A percentile compares a stretch with the other conserved stretches of the same genome.
Evolutionary conservation across 2,797 vertebrate genomes (phyloP).

Genomic region (Chelon labrosus): DNA sequence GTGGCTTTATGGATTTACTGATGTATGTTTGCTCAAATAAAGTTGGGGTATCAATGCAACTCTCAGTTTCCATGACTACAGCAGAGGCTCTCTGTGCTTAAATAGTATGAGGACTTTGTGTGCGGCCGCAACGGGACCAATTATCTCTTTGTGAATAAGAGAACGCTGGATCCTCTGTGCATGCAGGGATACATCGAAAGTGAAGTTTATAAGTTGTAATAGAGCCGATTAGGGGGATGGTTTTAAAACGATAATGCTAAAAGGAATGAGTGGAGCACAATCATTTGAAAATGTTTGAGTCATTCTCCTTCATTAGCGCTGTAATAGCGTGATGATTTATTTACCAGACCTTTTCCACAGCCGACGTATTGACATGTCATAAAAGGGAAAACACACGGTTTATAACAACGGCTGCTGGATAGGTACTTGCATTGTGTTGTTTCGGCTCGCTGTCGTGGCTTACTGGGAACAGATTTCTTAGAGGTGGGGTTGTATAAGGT

Average conservation of each 20-base stretch:
- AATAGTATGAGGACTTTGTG: conserved; percentile 45
- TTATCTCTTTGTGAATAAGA: conserved; percentile 63
- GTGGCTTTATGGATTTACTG: conserved; percentile 45
- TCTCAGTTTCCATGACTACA: conserved; percentile 78
- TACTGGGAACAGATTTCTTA: too few relatives aligned
- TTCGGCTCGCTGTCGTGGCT: too few relatives aligned
- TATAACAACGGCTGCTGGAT: too few relatives aligned
- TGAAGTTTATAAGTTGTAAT: conserved; percentile 49
- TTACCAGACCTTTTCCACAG: too few relatives aligned
- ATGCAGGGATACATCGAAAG: conserved; percentile 5
- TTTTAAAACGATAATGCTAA: conserved; percentile 29
- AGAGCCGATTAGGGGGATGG: conserved; percentile 46
- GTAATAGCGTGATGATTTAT: neutral
- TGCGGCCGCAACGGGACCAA: conserved; percentile 74
- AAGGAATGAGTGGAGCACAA: neutral
- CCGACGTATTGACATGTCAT: too few relatives aligned
- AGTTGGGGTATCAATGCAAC: conserved; percentile 56
- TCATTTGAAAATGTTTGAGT: conserved; percentile 16
- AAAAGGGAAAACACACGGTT: too few relatives aligned
- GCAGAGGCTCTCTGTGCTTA: conserved; percentile 53
- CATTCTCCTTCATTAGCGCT: neutral
- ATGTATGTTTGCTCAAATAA: conserved; percentile 63
- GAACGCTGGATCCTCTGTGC: neutral
- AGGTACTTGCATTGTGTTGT: too few relatives aligned
- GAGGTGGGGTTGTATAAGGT: too few relatives aligned